Evolutionary conservation across 2,888 invertebrate species (phyloP).

Genomic region (Caenorhabditis sulstoni): DNA sequence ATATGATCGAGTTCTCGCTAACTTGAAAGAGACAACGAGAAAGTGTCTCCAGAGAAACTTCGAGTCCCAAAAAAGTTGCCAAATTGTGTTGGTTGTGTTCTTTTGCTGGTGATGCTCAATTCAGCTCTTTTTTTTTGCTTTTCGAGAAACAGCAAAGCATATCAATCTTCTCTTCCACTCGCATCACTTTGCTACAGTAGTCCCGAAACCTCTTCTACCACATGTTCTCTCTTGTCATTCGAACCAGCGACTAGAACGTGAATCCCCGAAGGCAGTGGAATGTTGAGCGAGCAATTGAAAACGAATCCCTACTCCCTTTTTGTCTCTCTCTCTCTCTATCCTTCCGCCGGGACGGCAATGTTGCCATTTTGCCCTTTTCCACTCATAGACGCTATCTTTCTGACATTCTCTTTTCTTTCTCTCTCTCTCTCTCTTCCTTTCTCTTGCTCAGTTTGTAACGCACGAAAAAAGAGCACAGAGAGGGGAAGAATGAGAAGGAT

Average conservation of each 20-base stretch:
- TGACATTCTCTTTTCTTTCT: slow-evolving; percentile 10
- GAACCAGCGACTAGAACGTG: slow-evolving; percentile 6
- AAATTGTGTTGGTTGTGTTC: no score
- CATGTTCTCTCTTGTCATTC: slow-evolving; percentile 4
- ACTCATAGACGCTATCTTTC: slow-evolving; percentile 14
- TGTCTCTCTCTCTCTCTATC: slow-evolving; percentile 1
- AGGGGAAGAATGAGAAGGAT: slow-evolving; percentile 7
- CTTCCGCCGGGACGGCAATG: not conserved
- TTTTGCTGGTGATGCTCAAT: no score
- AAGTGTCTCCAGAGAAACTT: no score
- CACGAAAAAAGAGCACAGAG: slow-evolving; percentile 37
- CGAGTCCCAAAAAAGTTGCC: no score
- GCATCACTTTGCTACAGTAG: slow-evolving; percentile 36
- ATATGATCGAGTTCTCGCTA: no score
- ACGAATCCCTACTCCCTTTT: slow-evolving; percentile 38
- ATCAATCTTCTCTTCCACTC: slow-evolving; percentile 46
- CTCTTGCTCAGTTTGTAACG: slow-evolving; percentile 13
- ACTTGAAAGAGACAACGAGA: no score
- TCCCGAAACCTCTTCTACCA: slow-evolving; percentile 6
- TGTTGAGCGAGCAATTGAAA: slow-evolving; percentile 47
- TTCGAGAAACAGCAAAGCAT: no score
- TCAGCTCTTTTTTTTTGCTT: no score
- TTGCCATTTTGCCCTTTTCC: slow-evolving; percentile 56
- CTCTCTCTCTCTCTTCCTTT: slow-evolving; percentile 15
- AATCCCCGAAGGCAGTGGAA: slow-evolving; percentile 35